Evolutionary conservation across 2,888 invertebrate genomes (phyloP), one percentile per base, ranked within the genome.

Genomic region (Pollenia labialis): DNA sequence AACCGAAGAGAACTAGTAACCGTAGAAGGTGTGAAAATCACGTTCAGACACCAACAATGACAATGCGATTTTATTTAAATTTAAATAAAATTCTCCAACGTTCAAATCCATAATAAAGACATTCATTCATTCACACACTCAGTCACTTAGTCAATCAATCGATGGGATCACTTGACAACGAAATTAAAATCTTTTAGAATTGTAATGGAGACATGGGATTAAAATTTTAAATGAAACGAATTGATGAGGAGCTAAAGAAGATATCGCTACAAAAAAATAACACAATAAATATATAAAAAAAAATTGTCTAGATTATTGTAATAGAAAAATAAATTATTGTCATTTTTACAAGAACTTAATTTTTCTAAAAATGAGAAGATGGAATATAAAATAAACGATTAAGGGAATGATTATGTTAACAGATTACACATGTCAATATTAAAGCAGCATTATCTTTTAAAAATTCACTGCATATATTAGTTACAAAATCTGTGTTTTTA

Each of bases 11-110:
- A 68, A 77, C 32, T 14, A 56, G 23, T 71, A 64, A 54, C 50
- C 62, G 48, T 72, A 81, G 75, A 79, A 84, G 66, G 75, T 79
- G 85, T 80, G 74, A 85, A 88, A 85, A 81, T 71, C 81, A 75
- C 68, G 52, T 76, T 71, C 16, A 76, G 56, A 48, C 54, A 69
- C 64, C 23, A 69, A 71, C 60, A 80, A 71, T 85, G 80, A 76
- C 62, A 71, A 56, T 69, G 85, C 85, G 69, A 44, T 71, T 64
- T 80, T 62, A 69, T 54, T 18, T 3, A 48, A 81, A 18, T 44
- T 64, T 32, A 50, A 74, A 40, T n/a, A 18, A 62, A 40, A 9
- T 18, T 14, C 32, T n/a, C 18, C 9, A 54, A 79, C 12, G 4
- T 18, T 18, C 9, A 48, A 68, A 66, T 2, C 4, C 9, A 32